A percentile compares a stretch with the other conserved stretches of the same genome.
Conservation (phyloP, 1,140 invertebrate genomes). For the Hylaeus volcanicus region DNA sequence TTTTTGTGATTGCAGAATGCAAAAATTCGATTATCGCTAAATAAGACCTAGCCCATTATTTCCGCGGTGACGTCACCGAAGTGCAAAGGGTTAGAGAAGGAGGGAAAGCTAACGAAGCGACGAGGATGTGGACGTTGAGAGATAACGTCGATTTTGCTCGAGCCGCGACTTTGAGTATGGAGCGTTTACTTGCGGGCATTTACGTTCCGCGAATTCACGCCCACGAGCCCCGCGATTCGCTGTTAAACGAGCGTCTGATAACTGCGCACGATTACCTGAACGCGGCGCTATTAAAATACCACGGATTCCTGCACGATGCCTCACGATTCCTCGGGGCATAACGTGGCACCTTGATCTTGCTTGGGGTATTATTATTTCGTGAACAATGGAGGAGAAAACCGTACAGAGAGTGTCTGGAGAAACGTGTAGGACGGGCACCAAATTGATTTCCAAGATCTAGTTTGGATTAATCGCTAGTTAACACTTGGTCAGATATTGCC, state of each 20-base stretch:
- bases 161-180: too few relatives aligned
- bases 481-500: too few relatives aligned
- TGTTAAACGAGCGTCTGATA: slow-evolving; percentile 24
- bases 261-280: slow-evolving; percentile 33
- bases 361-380: neutral
- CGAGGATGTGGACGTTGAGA: neutral
- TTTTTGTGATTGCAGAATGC: too few relatives aligned
- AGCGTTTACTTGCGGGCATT: neutral
- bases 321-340: slow-evolving; percentile 31
- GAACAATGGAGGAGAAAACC: neutral
- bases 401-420: neutral
- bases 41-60: too few relatives aligned
- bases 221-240: slow-evolving; percentile 7
- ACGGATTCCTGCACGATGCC: slow-evolving; percentile 26
- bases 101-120: too few relatives aligned
- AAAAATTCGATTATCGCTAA: too few relatives aligned
- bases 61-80: too few relatives aligned
- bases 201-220: slow-evolving; percentile 14
- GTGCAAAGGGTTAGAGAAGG: neutral
- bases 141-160: neutral
- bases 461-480: neutral
- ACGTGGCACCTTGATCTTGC: slow-evolving; percentile 43
- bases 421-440: neutral
- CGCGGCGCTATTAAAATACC: slow-evolving; percentile 42
- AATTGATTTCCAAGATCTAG: neutral